These are phyloP conservation scores for Bambusicola thoracicus DNA, from an alignment of 2,113 vertebrate species.

Conservation along the genomic window DNA sequence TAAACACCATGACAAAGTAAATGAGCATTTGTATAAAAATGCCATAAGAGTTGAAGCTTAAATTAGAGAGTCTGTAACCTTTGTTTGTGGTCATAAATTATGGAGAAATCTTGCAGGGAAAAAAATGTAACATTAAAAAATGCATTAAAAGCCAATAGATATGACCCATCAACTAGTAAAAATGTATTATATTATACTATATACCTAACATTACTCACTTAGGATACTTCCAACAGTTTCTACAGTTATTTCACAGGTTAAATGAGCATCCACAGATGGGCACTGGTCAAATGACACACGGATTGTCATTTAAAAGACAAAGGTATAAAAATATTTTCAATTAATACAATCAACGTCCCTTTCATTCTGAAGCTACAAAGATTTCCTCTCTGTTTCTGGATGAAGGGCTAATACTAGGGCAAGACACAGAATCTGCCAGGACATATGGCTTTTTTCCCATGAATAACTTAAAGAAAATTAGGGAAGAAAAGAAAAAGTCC, in stretches of 20 bases:
- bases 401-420: not conserved
- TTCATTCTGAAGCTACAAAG: not conserved
- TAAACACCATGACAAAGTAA: constrained; percentile 36
- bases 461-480: not conserved
- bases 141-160: not conserved
- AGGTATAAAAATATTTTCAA: not conserved
- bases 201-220: not conserved
- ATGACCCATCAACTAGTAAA: not conserved
- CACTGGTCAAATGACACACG: not conserved
- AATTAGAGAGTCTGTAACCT: constrained; percentile 23
- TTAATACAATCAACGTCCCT: not conserved
- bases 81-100: constrained; percentile 29
- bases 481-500: not conserved
- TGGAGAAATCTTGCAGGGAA: constrained; percentile 12
- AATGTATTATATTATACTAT: not conserved
- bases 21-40: constrained; percentile 26
- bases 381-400: not conserved
- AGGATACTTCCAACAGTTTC: constrained; percentile 5
- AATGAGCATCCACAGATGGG: not conserved
- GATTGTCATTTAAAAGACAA: constrained; percentile 5
- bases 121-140: not conserved
- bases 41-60: not conserved
- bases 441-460: not conserved
- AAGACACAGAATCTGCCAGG: not conserved
- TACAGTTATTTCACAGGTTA: constrained; percentile 42